Evolutionary conservation across 2,113 vertebrate species (phyloP).

Genomic region (Nothoprocta pentlandii): DNA sequence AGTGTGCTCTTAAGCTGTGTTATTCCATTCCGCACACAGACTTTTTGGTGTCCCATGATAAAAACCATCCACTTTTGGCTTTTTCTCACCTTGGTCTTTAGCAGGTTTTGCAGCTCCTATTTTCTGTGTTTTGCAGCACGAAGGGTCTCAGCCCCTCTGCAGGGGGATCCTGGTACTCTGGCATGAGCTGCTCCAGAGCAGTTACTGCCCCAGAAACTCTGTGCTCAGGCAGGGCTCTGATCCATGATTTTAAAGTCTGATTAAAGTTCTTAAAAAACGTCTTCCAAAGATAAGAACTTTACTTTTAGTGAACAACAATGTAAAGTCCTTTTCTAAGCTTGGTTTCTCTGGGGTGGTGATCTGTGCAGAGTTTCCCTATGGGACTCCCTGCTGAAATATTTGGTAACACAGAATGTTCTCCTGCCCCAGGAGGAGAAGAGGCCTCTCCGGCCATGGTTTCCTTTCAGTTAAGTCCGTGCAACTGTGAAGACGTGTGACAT

Average conservation of each 20-base stretch:
- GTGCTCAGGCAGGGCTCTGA: background rate
- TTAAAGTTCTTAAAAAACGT: background rate
- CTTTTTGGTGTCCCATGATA: background rate
- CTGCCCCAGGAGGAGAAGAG: background rate
- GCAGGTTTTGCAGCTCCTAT: background rate
- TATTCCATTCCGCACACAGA: background rate
- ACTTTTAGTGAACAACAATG: background rate
- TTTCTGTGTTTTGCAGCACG: background rate
- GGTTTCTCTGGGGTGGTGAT: background rate
- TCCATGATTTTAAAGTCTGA: background rate
- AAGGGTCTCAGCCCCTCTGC: no score
- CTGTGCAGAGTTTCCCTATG: background rate
- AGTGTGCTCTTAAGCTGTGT: background rate
- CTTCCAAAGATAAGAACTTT: background rate
- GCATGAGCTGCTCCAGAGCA: background rate
- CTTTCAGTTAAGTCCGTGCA: background rate
- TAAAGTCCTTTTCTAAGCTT: background rate
- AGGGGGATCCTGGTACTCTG: background rate
- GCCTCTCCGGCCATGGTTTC: background rate
- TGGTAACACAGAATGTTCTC: background rate
- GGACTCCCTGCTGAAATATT: background rate
- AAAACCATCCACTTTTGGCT: background rate
- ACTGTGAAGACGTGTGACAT: accelerated
- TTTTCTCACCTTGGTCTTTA: background rate
- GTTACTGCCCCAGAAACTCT: background rate